Percentiles rank a stretch among this genome's conserved stretches.
These are phyloP conservation scores for Theretra japonica DNA, from an alignment of 2,888 invertebrate genomes.

Conservation along the genomic window DNA sequence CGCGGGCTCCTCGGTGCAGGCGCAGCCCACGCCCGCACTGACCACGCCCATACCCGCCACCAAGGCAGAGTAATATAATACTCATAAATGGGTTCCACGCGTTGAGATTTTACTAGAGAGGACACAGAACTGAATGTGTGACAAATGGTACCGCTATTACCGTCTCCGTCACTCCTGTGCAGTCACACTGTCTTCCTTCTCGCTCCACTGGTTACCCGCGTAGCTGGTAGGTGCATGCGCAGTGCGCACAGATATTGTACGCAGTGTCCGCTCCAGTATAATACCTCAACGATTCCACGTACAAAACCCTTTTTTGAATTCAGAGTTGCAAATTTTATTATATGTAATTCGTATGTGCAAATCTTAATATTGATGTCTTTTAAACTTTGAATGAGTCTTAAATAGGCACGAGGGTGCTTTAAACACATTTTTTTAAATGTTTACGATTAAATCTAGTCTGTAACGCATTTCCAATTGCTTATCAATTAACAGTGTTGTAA, in stretches of 20 bases:
- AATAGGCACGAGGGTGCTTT: not conserved
- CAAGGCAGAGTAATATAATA: not conserved
- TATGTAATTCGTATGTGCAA: not conserved
- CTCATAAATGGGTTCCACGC: not conserved
- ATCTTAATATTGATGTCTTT: not conserved
- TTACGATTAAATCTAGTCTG: not conserved
- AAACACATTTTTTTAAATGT: not conserved
- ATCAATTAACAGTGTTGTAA: not conserved
- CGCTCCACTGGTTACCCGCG: too few relatives aligned
- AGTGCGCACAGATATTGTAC: too few relatives aligned
- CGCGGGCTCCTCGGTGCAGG: conserved; percentile 24
- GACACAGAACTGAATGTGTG: too few relatives aligned
- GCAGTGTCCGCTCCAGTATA: too few relatives aligned
- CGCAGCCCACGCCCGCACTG: conserved; percentile 44
- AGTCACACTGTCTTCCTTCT: too few relatives aligned
- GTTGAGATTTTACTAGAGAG: not conserved
- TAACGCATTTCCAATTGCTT: conserved; percentile 2
- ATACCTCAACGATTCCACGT: too few relatives aligned
- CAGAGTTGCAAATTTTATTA: not conserved
- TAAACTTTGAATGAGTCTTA: not conserved
- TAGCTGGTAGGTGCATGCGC: too few relatives aligned
- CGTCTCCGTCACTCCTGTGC: too few relatives aligned
- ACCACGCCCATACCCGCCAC: conserved; percentile 34
- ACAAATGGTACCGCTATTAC: too few relatives aligned
- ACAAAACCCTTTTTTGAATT: not conserved